Evolutionary conservation across 2,797 vertebrate species (phyloP).

Genomic region (Netta rufina): DNA sequence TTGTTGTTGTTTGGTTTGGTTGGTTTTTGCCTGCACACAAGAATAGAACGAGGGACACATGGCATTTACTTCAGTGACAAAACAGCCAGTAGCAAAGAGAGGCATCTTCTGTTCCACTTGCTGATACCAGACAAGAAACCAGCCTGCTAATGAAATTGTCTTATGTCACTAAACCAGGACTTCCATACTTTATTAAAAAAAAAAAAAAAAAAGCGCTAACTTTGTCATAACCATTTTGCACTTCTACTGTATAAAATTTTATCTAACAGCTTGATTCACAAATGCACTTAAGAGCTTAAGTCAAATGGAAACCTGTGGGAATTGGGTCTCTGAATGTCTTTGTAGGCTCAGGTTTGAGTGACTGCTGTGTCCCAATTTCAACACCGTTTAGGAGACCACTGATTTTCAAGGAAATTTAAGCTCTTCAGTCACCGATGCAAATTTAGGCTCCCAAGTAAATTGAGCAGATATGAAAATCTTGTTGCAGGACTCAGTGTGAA

Average conservation of each 20-base stretch:
- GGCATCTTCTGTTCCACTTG: background rate
- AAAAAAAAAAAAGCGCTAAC: background rate
- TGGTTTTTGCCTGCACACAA: background rate
- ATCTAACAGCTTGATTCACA: background rate
- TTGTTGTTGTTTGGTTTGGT: too few species aligned
- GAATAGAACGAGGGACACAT: background rate
- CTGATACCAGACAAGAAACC: background rate
- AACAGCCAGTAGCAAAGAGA: background rate
- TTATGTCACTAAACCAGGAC: background rate
- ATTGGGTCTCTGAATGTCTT: background rate
- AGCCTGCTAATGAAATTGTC: background rate
- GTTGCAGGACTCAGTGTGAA: background rate
- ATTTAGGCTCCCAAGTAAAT: slow-evolving; percentile 25
- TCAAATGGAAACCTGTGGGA: slow-evolving; percentile 3
- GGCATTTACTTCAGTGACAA: background rate
- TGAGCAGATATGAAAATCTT: slow-evolving; percentile 2
- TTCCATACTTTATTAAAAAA: background rate
- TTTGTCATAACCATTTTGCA: background rate
- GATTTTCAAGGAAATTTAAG: slow-evolving; percentile 39
- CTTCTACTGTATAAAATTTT: background rate
- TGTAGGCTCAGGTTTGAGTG: slow-evolving; percentile 22
- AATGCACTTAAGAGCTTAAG: background rate
- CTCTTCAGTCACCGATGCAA: background rate
- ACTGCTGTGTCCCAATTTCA: slow-evolving; percentile 14
- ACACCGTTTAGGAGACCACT: background rate